Conservation (phyloP, 2,888 invertebrate species). For the Choreutis nemorana region DNA sequence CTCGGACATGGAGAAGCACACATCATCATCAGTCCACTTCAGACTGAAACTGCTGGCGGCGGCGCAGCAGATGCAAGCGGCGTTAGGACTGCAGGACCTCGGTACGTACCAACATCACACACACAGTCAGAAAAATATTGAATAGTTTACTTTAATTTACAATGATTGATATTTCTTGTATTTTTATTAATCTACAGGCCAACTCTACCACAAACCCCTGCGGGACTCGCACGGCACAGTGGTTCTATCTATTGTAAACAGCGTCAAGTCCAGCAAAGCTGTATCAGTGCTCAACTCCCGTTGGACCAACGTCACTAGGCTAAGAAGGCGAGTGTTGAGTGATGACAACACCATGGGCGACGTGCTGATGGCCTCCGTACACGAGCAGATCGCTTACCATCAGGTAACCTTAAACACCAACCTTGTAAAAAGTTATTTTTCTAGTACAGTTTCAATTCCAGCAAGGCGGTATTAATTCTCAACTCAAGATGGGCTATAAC, state of each 20-base stretch:
- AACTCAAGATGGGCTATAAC: too few relatives aligned
- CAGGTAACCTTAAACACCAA: conserved; percentile 34
- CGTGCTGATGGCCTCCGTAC: conserved; percentile 85
- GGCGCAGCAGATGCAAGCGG: conserved; percentile 91
- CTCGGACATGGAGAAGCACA: conserved; percentile 94
- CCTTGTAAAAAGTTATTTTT: background rate
- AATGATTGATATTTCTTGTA: background rate
- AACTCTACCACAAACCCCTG: conserved; percentile 91
- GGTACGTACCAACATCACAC: too few relatives aligned
- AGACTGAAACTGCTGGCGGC: conserved; percentile 92
- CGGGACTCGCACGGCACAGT: conserved; percentile 89
- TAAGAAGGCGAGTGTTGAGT: conserved; percentile 79
- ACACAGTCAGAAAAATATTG: background rate
- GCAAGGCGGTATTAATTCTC: too few relatives aligned
- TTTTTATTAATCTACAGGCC: conserved; percentile 66
- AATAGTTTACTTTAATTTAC: too few relatives aligned
- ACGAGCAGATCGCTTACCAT: conserved; percentile 75
- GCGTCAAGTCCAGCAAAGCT: conserved; percentile 78
- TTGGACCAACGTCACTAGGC: conserved; percentile 89
- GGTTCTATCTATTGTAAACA: conserved; percentile 87
- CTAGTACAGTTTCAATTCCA: too few relatives aligned
- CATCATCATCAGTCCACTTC: conserved; percentile 90
- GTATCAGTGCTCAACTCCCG: conserved; percentile 90
- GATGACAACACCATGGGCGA: conserved; percentile 82
- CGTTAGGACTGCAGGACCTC: conserved; percentile 90